Evolutionary conservation across 2,113 vertebrate species (phyloP).

Genomic region (Suricata suricatta): DNA sequence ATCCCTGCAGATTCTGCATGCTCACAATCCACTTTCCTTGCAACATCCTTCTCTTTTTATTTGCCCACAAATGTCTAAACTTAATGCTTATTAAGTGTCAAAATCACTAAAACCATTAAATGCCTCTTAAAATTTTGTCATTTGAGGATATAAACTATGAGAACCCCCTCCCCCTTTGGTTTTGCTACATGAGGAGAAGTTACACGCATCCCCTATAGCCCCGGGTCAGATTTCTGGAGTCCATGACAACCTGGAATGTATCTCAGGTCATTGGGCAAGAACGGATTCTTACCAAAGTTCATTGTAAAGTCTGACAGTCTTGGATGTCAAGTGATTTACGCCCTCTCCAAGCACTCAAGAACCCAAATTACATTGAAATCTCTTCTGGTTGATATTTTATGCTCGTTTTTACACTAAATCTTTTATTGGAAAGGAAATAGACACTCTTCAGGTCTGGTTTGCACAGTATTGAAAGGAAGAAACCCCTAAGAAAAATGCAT

Average conservation of each 20-base stretch:
- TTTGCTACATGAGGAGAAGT: not conserved
- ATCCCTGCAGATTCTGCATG: not conserved
- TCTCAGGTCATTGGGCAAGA: not conserved
- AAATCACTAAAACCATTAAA: not conserved
- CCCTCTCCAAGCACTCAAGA: not conserved
- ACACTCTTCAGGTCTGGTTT: not conserved
- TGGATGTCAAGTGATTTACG: not conserved
- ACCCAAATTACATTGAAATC: not conserved
- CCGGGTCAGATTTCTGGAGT: not conserved
- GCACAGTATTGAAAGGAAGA: not conserved
- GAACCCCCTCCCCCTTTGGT: not conserved
- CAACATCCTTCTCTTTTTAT: not conserved
- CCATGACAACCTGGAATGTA: not conserved
- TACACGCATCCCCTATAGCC: not conserved
- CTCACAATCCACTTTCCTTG: not conserved
- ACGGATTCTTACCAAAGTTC: not conserved
- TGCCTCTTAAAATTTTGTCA: not conserved
- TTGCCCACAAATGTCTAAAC: not conserved
- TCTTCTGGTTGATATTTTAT: not conserved
- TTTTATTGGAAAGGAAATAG: not conserved
- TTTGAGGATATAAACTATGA: not conserved
- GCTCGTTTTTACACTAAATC: not conserved
- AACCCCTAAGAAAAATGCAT: not conserved
- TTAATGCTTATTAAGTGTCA: not conserved
- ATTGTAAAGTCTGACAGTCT: not conserved